Base-by-base conservation (phyloP, 2,113 vertebrate genomes). In the Peromyscus polionotus region DNA sequence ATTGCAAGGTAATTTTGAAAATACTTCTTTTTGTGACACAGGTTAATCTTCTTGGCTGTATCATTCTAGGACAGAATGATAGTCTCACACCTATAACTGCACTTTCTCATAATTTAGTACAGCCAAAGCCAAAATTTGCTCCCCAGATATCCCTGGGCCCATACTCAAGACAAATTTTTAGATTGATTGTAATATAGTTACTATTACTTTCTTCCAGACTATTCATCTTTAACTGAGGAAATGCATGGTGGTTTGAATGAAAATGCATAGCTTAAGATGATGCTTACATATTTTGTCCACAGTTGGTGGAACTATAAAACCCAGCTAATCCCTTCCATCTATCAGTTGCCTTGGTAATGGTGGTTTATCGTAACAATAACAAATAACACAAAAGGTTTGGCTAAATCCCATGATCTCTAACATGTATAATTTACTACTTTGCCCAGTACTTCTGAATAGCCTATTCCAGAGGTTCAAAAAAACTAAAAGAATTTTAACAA, bases 161-260 rank as follows among this genome's bases (percentile, higher is more conserved):
- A 96, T 77, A 73, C 26, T 61, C 86, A 95, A 94, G 88, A 91
- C 48, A 87, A 86, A 24, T 63, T 4, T 67, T 54, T 92, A 89
- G 54, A 96, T 96, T 24, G 0, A 96, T 95, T 45, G 77, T 83
- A 96, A 95, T 94, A 89, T 94, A 91, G 45, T 67, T 63, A 81
- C 80, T 81, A 95, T 65, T 95, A 94, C 75, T 93, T 96, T 86
- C n/a, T 92, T 65, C 48, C 26, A 86, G 93, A 90, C 19, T 88
- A 72, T 91, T 95, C 85, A 95, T 93, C 96, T 95, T 95, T 96
- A 96, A 93, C 91, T 91, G 94, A 94, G 63, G 19, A 96, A 93
- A 93, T 93, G 1, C 88, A 12, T 22, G 70, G n/a, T 39, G 19
- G 36, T 39, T 73, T 79, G 45, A 79, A 51, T 33, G 7, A 51